Evolutionary conservation across 2,797 vertebrate genomes (phyloP), one percentile per base, ranked within the genome.

Genomic region (Anabacerthia variegaticeps): DNA sequence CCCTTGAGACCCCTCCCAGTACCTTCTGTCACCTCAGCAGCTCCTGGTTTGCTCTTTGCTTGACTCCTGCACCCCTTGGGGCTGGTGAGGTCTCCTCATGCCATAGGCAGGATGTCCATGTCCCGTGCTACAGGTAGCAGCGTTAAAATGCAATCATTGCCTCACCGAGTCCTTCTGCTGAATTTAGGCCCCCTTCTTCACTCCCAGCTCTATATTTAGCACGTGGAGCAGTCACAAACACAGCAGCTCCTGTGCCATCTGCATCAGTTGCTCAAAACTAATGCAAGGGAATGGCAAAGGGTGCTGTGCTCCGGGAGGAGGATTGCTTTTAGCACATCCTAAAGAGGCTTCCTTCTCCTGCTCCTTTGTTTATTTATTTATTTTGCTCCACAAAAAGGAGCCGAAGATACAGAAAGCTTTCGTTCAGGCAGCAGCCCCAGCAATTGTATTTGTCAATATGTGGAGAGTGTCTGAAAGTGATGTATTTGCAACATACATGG

Each of bases 401-500:
- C 79, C 41, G n/a, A 76, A 89, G 90, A 24, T 2, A 67, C 26
- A 85, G 67, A 89, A 75, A 73, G 78, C 72, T 84, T 80, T 91
- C 18, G 1, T 69, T 92, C 79, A 95, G 79, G 83, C 93, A 85
- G 88, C 82, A 94, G 62, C 68, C 71, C 63, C 65, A 89, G 92
- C 86, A 92, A 81, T 92, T 96, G 88, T 96, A 37, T 97, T 97
- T 97, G 96, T 97, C 95, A 97, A 95, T 96, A 97, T 62, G 75
- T 93, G 93, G 49, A 88, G 84, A 81, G 74, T 30, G 61, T 51
- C 86, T 94, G 80, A 93, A 92, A 95, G 92, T 96, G 96, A 95
- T 97, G 91, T 91, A 95, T 97, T 96, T 95, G 84, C 77, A 85
- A 81, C 95, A 92, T 95, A 61, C 62, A 96, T 85, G 96, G 89